Evolutionary conservation across 2,113 vertebrate species (phyloP), one percentile per base, ranked within the genome.

Genomic region (Okapia johnstoni): DNA sequence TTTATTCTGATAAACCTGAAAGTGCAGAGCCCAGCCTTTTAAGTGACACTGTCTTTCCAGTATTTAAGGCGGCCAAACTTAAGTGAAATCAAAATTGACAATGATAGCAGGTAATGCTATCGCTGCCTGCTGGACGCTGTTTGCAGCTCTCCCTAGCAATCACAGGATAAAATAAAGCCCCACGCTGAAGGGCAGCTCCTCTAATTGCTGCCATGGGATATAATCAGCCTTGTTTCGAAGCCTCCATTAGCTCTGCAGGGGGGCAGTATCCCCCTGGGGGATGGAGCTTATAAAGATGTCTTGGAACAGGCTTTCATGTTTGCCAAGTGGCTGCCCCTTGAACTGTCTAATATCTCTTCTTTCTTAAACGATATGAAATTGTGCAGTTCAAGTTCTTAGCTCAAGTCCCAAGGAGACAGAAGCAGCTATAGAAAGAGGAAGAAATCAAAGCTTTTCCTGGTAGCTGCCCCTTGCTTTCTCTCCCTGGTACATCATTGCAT

Each of bases 51-150:
- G 40, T 88, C 83, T 96, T 84, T 50, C 28, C 30, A 43, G 57
- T 85, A 92, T 90, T 61, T 90, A 88, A 89, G 86, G 61, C 48
- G 26, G 93, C 50, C 13, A 57, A 80, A 90, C 94, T 80, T 79
- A 94, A 93, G 84, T 66, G 80, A 97, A 98, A 73, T 23, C 25
- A 91, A 95, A 80, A 96, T 79, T 93, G 94, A 96, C 94, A 36
- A 81, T 96, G 97, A 97, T 98, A 96, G 98, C n/a, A 96, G 80
- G 89, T 97, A 96, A 96, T 88, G 96, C 50, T 79, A 50, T 85
- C 16, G 3, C 88, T 96, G n/a, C 48, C 92, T 52, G 19, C 84
- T 58, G 85, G 93, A 76, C 94, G 81, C 66, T 96, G 52, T 92
- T 17, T 21, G 85, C 11, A 90, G 66, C 94, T 87, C 1, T 60